Base-by-base conservation (phyloP, 2,113 vertebrate genomes). In the Nothocercus julius region DNA sequence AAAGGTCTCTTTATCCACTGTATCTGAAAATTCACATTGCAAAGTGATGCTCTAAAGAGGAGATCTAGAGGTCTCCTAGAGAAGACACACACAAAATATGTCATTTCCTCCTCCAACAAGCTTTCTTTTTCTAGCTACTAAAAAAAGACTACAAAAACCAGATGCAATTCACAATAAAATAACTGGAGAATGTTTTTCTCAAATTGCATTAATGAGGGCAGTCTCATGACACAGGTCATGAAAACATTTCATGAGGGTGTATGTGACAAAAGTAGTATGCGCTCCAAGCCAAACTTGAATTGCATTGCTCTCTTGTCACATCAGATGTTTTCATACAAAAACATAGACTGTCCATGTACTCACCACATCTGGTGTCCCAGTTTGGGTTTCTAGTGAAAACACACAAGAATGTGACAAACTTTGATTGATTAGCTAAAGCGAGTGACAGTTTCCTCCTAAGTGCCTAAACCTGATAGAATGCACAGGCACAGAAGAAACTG, bases 301-400 rank as follows among this genome's bases (percentile, higher is more conserved):
- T 86, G 74, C 42, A 17, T 89, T 96, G 86, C 93, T 96, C 90
- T 96, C 91, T 93, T 92, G 73, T 96, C 95, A 96, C 95, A 81
- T 96, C 95, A 95, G 95, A 95, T 94, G 85, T 96, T 97, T 97
- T 91, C 92, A 54, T 79, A 95, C 68, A 93, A 90, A 97, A 97
- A 96, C 92, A 96, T 97, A 93, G 91, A 91, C 93, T 95, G 96
- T 73, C 96, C 95, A 69, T 96, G 89, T 89, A 96, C 93, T 95
- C 95, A 68, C 90, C 95, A 97, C 95, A 97, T 95, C 96, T 97
- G 96, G 96, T 95, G 84, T 95, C 75, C 93, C 96, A 97, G 92
- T 96, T 95, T 97, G 95, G 79, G 82, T 51, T 95, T 97, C 93
- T 96, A 95, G 89, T 94, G 91, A 96, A 96, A 97, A 96, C 93